These are phyloP conservation scores for Temnothorax unifasciatus DNA, from an alignment of 2,888 invertebrate genomes.

Conservation along the genomic window DNA sequence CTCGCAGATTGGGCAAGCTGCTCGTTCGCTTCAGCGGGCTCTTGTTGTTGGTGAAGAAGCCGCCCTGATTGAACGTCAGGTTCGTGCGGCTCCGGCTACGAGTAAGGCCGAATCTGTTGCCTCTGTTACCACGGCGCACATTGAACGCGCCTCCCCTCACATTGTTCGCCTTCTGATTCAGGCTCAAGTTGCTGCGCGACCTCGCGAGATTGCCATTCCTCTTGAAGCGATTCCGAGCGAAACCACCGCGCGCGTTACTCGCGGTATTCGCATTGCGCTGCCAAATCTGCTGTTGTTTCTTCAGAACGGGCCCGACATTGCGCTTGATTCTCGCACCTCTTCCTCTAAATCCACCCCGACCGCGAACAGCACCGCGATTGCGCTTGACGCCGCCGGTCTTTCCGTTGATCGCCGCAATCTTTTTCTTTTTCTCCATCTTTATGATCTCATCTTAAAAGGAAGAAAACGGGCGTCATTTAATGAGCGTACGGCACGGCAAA, in stretches of 20 bases:
- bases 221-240: constrained; percentile 79
- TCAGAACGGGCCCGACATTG: constrained; percentile 60
- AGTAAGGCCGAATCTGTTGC: constrained; percentile 77
- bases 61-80: constrained; percentile 73
- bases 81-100: constrained; percentile 83
- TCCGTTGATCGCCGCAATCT: constrained; percentile 77
- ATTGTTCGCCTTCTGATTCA: constrained; percentile 76
- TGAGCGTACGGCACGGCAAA: constrained; percentile 79
- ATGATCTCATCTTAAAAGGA: constrained; percentile 86
- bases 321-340: constrained; percentile 72
- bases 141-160: constrained; percentile 75
- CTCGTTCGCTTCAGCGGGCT: constrained; percentile 79
- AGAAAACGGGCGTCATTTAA: constrained; percentile 81
- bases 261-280: constrained; percentile 71
- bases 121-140: constrained; percentile 72
- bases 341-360: constrained; percentile 70
- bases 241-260: constrained; percentile 78
- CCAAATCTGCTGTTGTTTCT: constrained; percentile 69
- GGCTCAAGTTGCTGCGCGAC: constrained; percentile 78
- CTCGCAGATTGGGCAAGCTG: constrained; percentile 83
- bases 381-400: constrained; percentile 71
- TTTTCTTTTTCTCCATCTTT: constrained; percentile 85
- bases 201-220: constrained; percentile 75
- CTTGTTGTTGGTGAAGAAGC: constrained; percentile 78
- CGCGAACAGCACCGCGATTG: constrained; percentile 66